Evolutionary conservation across 92 coral and sea anemone species (phyloP).

Genomic region (Anthopleura xanthogrammica): DNA sequence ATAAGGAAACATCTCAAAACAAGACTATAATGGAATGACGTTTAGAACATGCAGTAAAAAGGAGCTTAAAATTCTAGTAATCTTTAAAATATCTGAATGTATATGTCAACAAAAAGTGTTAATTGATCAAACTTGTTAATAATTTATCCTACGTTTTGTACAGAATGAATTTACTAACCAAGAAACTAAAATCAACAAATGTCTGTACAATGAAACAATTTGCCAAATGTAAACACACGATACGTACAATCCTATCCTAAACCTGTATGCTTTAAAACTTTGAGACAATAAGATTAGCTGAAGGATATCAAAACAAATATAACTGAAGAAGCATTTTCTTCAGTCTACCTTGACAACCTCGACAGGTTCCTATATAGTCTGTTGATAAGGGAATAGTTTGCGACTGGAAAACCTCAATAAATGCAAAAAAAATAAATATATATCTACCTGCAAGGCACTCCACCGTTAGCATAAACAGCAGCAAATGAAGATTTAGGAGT

Average conservation of each 20-base stretch:
- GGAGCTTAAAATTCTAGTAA: neutral
- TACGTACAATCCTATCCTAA: no score
- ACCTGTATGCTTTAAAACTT: no score
- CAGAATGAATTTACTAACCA: neutral
- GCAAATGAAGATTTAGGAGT: conserved; percentile 93
- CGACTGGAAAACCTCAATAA: neutral
- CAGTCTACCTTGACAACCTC: conserved; percentile 2
- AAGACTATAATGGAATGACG: neutral
- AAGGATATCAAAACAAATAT: no score
- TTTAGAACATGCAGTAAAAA: neutral
- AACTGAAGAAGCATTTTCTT: neutral
- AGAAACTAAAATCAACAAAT: neutral
- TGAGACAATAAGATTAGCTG: neutral
- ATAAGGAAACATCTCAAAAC: no score
- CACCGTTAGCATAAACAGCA: conserved; percentile 89
- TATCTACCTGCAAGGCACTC: conserved; percentile 94
- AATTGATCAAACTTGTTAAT: neutral
- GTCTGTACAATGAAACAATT: neutral
- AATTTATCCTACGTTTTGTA: neutral
- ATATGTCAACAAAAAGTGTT: neutral
- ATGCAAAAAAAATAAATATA: neutral
- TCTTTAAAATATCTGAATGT: neutral
- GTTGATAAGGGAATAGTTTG: neutral
- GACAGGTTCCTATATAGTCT: neutral
- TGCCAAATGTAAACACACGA: neutral